These are phyloP conservation scores for Bradysia coprophila DNA, from an alignment of 1,140 invertebrate species.

Conservation along the genomic window DNA sequence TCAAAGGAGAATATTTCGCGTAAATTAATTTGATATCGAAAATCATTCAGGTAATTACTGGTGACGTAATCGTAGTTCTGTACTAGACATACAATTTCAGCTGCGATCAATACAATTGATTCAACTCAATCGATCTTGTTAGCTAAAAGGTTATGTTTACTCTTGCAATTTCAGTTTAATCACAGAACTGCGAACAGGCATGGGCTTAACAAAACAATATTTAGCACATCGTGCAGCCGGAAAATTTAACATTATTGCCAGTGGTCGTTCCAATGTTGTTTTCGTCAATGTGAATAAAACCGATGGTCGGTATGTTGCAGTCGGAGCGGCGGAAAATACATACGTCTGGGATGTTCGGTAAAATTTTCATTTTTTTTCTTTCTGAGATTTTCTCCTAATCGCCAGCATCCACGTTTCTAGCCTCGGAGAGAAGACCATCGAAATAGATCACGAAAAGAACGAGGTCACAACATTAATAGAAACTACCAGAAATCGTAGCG, in stretches of 20 bases:
- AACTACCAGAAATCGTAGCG: too few relatives aligned
- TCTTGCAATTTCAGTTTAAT: too few relatives aligned
- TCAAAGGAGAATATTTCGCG: too few relatives aligned
- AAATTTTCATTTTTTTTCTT: background rate
- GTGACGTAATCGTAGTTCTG: too few relatives aligned
- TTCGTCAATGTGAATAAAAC: slow-evolving; percentile 58
- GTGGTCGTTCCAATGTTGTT: slow-evolving; percentile 52
- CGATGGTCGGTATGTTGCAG: slow-evolving; percentile 67
- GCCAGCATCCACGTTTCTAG: too few relatives aligned
- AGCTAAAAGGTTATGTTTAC: too few relatives aligned
- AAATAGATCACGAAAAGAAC: slow-evolving; percentile 55
- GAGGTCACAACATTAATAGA: slow-evolving; percentile 54
- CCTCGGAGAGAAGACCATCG: slow-evolving; percentile 68
- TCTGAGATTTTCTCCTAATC: background rate
- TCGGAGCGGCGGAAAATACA: slow-evolving; percentile 81
- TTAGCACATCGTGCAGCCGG: slow-evolving; percentile 65
- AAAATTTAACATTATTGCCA: slow-evolving; percentile 73
- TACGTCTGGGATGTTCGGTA: slow-evolving; percentile 77
- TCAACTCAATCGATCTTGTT: too few relatives aligned
- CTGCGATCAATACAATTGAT: too few relatives aligned
- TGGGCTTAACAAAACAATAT: slow-evolving; percentile 89
- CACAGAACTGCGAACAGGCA: too few relatives aligned
- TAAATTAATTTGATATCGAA: too few relatives aligned
- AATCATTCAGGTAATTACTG: too few relatives aligned
- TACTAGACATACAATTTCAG: too few relatives aligned